Evolutionary conservation across 1,140 invertebrate genomes (phyloP).

Genomic region (Antheraea pernyi): DNA sequence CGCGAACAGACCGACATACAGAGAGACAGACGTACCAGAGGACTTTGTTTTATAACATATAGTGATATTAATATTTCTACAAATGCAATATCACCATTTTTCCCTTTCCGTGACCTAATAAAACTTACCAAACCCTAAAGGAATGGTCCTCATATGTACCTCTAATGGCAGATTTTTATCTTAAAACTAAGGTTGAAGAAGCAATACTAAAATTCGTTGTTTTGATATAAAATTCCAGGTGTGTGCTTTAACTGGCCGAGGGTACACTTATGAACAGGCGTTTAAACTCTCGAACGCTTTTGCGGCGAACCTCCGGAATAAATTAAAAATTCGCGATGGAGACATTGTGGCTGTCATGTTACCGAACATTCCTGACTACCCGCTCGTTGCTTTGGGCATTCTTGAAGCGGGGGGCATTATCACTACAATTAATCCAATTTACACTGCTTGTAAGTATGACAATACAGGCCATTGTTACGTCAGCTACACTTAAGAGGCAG

Average conservation of each 20-base stretch:
- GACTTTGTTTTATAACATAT: too few species aligned
- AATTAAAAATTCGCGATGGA: constrained; percentile 84
- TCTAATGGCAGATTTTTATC: too few species aligned
- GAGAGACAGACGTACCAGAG: too few species aligned
- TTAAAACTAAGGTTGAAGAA: too few species aligned
- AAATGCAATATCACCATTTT: too few species aligned
- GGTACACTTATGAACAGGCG: constrained; percentile 86
- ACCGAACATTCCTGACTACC: constrained; percentile 89
- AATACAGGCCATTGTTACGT: too few species aligned
- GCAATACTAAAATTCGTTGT: neutral
- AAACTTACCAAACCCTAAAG: too few species aligned
- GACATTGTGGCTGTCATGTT: constrained; percentile 87
- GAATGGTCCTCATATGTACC: too few species aligned
- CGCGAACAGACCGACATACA: too few species aligned
- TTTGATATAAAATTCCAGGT: constrained; percentile 79
- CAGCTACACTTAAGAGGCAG: too few species aligned
- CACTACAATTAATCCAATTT: constrained; percentile 90
- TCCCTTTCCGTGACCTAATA: too few species aligned
- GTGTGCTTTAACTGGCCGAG: constrained; percentile 84
- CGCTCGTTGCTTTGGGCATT: constrained; percentile 84
- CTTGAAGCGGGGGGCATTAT: constrained; percentile 86
- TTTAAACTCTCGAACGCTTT: constrained; percentile 83
- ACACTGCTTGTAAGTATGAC: constrained; percentile 84
- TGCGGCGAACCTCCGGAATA: constrained; percentile 83
- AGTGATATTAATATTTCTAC: too few species aligned